Base-by-base conservation (phyloP, 2,888 invertebrate genomes). In the Pinctada fucata region DNA sequence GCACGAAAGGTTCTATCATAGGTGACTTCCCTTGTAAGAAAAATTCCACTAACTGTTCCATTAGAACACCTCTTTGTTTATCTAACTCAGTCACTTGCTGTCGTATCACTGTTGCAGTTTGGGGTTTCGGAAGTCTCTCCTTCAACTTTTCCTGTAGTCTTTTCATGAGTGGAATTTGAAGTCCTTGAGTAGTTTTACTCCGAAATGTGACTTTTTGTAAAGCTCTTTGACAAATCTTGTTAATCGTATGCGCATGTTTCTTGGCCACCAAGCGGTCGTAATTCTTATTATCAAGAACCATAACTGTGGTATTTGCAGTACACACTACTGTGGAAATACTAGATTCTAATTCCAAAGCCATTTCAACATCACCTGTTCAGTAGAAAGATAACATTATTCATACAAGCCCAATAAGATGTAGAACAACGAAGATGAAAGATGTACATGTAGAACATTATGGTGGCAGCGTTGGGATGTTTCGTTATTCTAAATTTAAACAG, bases 311-410 rank as follows among this genome's bases (percentile, higher is more conserved):
- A 66, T 83, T 80, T 3, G 88, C 83, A 2, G 86, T 86, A 78
- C 90, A 90, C n/a, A 84, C 84, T n/a, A 90, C 88, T 3, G 88
- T 86, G 58, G 85, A 86, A 48, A 87, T 79, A 79, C 88, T 87
- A 2, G 90, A 88, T 4, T 83, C 73, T 81, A 91, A 80, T 63
- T 88, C 88, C 79, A 87, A 82, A 1, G 82, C 83, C 71, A 84
- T 79, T 73, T 87, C 87, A 68, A 86, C 70, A 76, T 89, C 89
- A 63, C 89, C 90, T 88, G 51, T 31, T 31, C 31, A 31, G 31
- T 31, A 31, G 31, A 31, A 31, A 31, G 31, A 31, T 31, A 31
- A 31, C 31, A 31, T 31, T 31, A 31, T 31, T 0, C 31, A 31
- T 31, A 31, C 31, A 31, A 31, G 31, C 31, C 31, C 31, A 31